Percentiles rank a stretch among this genome's conserved stretches.
Conservation (phyloP, 2,797 vertebrate genomes). For the Sphaeramia orbicularis region DNA sequence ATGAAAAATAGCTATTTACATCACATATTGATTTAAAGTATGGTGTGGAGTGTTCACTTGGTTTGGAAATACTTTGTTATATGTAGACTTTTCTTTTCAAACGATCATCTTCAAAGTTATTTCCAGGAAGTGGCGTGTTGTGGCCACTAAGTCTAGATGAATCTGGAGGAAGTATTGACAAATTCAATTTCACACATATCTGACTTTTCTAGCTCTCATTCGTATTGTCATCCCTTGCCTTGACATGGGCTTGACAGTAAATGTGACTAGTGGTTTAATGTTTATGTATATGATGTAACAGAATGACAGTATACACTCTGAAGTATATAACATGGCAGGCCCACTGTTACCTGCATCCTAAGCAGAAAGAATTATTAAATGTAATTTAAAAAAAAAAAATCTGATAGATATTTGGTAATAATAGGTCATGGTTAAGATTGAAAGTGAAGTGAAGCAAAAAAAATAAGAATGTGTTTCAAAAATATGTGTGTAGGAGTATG, state of each 20-base stretch:
- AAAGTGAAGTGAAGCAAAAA: conserved; percentile 7
- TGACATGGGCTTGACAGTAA: background rate
- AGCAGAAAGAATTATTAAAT: no score
- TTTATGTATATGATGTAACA: no score
- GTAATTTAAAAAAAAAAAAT: no score
- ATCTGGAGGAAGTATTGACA: background rate
- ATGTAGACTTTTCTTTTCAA: background rate
- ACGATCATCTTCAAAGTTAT: background rate
- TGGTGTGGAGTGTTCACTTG: background rate
- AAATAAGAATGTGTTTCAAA: background rate
- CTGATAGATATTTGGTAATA: background rate
- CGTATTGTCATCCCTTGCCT: background rate
- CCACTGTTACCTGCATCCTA: no score
- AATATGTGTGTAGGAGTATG: conserved; percentile 9
- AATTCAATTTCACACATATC: background rate
- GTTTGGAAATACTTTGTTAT: background rate
- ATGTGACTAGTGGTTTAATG: no score
- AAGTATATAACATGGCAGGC: no score
- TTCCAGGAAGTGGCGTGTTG: background rate
- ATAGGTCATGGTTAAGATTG: background rate
- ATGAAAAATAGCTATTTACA: no score
- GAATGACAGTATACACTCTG: no score
- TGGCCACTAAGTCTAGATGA: background rate
- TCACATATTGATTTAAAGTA: background rate
- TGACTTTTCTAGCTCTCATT: background rate